Conservation (phyloP, 1,140 invertebrate genomes). For the Polyergus mexicanus region DNA sequence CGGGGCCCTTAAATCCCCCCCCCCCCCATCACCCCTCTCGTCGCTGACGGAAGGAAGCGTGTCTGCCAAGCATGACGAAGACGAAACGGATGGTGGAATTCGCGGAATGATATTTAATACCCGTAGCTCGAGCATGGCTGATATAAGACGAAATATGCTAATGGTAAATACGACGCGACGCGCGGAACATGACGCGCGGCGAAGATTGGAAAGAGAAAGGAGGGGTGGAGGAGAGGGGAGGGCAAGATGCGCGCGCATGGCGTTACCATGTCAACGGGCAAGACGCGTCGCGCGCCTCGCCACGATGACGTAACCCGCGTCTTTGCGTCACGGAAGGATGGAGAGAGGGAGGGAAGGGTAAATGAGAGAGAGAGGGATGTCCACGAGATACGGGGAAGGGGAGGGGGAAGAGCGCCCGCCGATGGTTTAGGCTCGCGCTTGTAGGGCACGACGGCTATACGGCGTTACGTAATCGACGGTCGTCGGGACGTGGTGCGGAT, state of each 20-base stretch:
- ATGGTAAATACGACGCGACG: slow-evolving; percentile 65
- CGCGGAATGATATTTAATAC: slow-evolving; percentile 69
- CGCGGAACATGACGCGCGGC: slow-evolving; percentile 18
- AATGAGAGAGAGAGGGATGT: slow-evolving; percentile 14
- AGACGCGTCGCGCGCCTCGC: slow-evolving; percentile 63
- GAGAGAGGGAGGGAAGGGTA: slow-evolving; percentile 26
- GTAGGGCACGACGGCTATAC: slow-evolving; percentile 62
- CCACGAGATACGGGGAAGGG: not conserved
- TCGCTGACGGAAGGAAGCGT: not conserved
- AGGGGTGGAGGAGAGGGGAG: not conserved
- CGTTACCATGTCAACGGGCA: slow-evolving; percentile 77
- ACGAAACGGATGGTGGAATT: not conserved
- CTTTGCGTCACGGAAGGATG: slow-evolving; percentile 75
- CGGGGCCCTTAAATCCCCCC: not conserved
- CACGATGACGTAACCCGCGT: slow-evolving; percentile 78
- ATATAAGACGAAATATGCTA: slow-evolving; percentile 70
- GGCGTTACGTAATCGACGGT: slow-evolving; percentile 68
- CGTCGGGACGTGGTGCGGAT: slow-evolving; percentile 51
- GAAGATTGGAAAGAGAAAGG: slow-evolving; percentile 27
- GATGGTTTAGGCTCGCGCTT: slow-evolving; percentile 62
- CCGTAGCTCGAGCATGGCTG: slow-evolving; percentile 42
- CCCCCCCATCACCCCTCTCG: too few species aligned
- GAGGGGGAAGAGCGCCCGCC: slow-evolving; percentile 10
- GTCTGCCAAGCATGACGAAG: not conserved
- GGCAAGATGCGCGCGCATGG: slow-evolving; percentile 43